Evolutionary conservation across 2,888 invertebrate species (phyloP), one percentile per base, ranked within the genome.

Genomic region (Gnatocerus cornutus): DNA sequence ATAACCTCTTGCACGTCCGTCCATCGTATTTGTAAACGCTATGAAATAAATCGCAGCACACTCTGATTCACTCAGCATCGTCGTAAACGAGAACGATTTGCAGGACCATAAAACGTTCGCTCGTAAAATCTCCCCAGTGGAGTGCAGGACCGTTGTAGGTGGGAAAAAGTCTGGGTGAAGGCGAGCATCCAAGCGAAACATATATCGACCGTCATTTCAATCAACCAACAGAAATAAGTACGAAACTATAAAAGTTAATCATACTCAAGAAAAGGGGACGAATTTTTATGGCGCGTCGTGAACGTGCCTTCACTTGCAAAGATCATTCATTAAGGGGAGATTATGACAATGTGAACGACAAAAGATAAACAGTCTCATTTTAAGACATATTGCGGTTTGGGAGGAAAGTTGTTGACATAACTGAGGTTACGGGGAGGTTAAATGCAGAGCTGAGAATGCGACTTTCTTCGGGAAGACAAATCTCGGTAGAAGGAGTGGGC

Each of bases 21-120:
- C 52, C 58, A 48, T 45, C 55, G 48, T 67, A 58, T 58, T 67
- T 59, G 64, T 55, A 45, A 67, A 52, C 59, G 41, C 59, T 64
- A 69, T 68, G 69, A 69, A 56, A 71, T 71, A 71, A 71, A 71
- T 71, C 71, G 71, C 50, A 30, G 61, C 48, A 59, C 56, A 69
- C 76, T 73, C 71, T 74, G 74, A 77, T 76, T 77, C 77, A 77
- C 74, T 77, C 75, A 72, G 73, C 73, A 64, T 74, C 64, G 50
- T 59, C 70, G 74, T 73, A 75, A 77, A 75, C 73, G 74, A 69
- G 72, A 73, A 72, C 74, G 75, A 74, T 77, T 75, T 73, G 74
- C 73, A 70, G 73, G 74, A 55, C 73, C 74, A 73, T 77, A 77
- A 77, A 77, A 75, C 74, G 73, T 71, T 71, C 61, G 73, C 69